Base-by-base conservation (phyloP, 1,140 invertebrate genomes). In the Ceratitis capitata region DNA sequence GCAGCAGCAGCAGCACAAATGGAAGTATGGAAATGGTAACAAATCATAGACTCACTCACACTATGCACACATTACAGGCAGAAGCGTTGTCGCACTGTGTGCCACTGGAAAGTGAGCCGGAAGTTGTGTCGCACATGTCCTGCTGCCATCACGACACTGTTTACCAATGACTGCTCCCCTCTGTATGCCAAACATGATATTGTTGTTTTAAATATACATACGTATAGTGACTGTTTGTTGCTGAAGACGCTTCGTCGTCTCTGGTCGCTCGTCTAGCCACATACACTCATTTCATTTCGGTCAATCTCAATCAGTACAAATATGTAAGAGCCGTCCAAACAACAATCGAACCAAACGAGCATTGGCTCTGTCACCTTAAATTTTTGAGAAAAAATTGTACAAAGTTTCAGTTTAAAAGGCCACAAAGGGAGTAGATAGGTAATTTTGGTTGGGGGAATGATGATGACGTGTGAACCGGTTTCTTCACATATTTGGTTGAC, bases 91-190 rank as follows among this genome's bases (percentile, higher is more conserved):
- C 35, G 64, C 19, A 74, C 64, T 5, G 19, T n/a, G n/a, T 9
- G 29, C 29, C 64, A 42, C 64, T 12, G 64, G 64, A 74, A 74
- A 74, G 64, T 74, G 35, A 74, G 35, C 64, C 64, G 64, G 64
- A 74, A 74, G 64, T 74, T 74, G 35, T 19, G 29, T n/a, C 35
- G 64, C 64, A 35, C 29, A 74, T 74, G 64, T 39, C 64, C 23
- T 39, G 64, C 64, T 26, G 35, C 64, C 64, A 74, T 32, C 64
- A 74, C 1, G 39, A 16, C 64, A 26, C 23, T 29, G 58, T 32
- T 12, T 26, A 7, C 26, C 4, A 61, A 23, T 4, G 29, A 26
- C 12, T 23, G 23, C 12, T 61, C 58, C 58, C 5, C 58, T 29
- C 26, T 2, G 51, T 23, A 5, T 32, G 29, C n/a, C 58, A 32